phyloP scores from a whole-genome alignment of 1,140 invertebrate genomes.

The Zaprionus taronus region DNA sequence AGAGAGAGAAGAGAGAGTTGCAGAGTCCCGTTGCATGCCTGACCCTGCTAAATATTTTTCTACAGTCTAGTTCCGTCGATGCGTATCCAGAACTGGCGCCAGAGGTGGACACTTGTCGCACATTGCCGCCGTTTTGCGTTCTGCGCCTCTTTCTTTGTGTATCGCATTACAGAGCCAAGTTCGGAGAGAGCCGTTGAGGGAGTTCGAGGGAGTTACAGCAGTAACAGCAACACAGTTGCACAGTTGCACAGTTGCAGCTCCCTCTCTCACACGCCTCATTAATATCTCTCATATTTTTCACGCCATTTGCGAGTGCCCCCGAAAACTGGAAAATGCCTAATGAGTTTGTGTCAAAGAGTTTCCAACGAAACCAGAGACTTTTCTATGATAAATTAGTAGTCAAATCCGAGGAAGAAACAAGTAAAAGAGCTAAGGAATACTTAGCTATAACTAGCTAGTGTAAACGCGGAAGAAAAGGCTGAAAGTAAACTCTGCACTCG shows the following conservation, averaged over 20 bases:
- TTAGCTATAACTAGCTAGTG: neutral
- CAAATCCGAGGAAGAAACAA: neutral
- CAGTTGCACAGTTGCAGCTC: slow-evolving; percentile 18
- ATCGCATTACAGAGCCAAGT: slow-evolving; percentile 48
- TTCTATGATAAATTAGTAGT: slow-evolving; percentile 27
- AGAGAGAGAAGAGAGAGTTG: neutral
- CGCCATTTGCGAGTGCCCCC: slow-evolving; percentile 37
- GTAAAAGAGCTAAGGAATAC: neutral
- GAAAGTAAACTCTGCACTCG: neutral
- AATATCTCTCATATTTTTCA: slow-evolving; percentile 74
- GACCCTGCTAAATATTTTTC: slow-evolving; percentile 53
- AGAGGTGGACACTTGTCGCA: slow-evolving; percentile 79
- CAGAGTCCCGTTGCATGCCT: slow-evolving; percentile 9
- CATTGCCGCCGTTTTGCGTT: slow-evolving; percentile 49
- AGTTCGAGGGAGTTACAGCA: slow-evolving; percentile 15
- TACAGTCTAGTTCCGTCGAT: slow-evolving; percentile 16
- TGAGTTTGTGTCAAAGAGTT: slow-evolving; percentile 40
- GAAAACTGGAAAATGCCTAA: slow-evolving; percentile 42
- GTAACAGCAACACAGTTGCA: slow-evolving; percentile 12
- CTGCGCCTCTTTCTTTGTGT: slow-evolving; percentile 72
- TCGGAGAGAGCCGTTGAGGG: neutral
- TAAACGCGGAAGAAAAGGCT: neutral
- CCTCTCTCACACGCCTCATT: slow-evolving; percentile 61
- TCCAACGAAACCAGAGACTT: slow-evolving; percentile 26
- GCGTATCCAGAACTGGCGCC: slow-evolving; percentile 68